Base-by-base conservation (phyloP, 1,140 invertebrate genomes). In the Bicyclus anynana region DNA sequence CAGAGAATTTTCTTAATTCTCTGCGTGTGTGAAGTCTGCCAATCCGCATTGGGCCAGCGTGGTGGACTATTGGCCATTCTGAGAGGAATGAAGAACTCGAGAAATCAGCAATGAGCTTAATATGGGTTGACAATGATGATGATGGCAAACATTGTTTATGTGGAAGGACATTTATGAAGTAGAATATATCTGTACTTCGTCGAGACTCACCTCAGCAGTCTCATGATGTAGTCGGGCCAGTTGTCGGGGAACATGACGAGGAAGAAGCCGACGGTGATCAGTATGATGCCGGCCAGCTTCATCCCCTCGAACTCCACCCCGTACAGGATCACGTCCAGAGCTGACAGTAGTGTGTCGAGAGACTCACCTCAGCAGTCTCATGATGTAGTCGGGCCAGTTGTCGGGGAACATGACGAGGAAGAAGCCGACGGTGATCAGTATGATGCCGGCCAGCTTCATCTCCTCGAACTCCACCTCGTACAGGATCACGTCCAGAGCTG, bases 321-420 rank as follows among this genome's bases (percentile, higher is more conserved):
- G 78, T 97, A 97, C 61, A 97, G 89, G 46, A 96, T 92, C 53
- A 95, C 93, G 86, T 98, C 97, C 70, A 97, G 84, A 44, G 95
- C 97, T 97, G 84, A 3, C 29, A 12, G n/a, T n/a, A n/a, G n/a
- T n/a, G n/a, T n/a, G n/a, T n/a, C n/a, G n/a, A n/a, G n/a, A 12
- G 12, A 4, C 29, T 33, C 20, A 44, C 95, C 95, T 93, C 64
- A 98, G 90, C 44, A 97, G 87, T 67, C 95, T 91, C 60, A 95
- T 97, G 76, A 97, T 96, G 79, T 97, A 97, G 77, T 97, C 94
- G 2, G 97, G 96, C 97, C 97, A 98, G 87, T 98, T 97, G 79
- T 97, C 95, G 1, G 97, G 97, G 69, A 98, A 95, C 92, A 98
- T 95, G 47, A 98, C 96, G 26, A 98, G 91, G 76, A 97, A 96